Evolutionary conservation across 1,140 invertebrate genomes (phyloP).

Genomic region (Proctacanthus coquilletti): DNA sequence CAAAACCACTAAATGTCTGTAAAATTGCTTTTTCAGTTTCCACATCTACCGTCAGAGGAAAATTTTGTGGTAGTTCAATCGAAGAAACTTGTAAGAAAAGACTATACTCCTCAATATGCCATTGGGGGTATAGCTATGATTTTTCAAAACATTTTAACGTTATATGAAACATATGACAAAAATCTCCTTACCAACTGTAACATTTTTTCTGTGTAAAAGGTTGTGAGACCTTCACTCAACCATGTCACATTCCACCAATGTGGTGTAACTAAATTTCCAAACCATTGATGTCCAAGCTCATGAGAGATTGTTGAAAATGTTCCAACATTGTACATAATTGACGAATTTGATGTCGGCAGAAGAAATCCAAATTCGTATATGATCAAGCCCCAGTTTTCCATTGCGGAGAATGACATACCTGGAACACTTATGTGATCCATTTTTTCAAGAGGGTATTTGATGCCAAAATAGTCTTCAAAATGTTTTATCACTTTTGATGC

Average conservation of each 20-base stretch:
- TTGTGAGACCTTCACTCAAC: slow-evolving; percentile 31
- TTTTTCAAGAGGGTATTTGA: slow-evolving; percentile 35
- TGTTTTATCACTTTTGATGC: slow-evolving; percentile 35
- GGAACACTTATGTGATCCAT: slow-evolving; percentile 58
- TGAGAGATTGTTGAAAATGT: not conserved
- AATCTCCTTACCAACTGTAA: too few species aligned
- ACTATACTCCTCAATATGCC: too few species aligned
- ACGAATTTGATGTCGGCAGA: not conserved
- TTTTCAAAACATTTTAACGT: too few species aligned
- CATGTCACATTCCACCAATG: slow-evolving; percentile 19
- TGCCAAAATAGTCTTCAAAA: slow-evolving; percentile 34
- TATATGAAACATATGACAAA: too few species aligned
- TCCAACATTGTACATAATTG: not conserved
- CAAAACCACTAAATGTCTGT: too few species aligned
- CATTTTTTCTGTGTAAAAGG: too few species aligned
- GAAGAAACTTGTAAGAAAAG: too few species aligned
- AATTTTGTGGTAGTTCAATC: too few species aligned
- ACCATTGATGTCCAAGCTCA: slow-evolving; percentile 37
- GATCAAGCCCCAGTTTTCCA: slow-evolving; percentile 78
- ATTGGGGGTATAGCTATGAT: too few species aligned
- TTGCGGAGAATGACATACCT: slow-evolving; percentile 61
- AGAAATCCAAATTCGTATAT: slow-evolving; percentile 38
- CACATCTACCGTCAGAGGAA: too few species aligned
- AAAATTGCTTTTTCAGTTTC: too few species aligned
- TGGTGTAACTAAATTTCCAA: slow-evolving; percentile 43